Evolutionary conservation across 2,797 vertebrate species (phyloP).

Genomic region (Lutjanus campechanus): DNA sequence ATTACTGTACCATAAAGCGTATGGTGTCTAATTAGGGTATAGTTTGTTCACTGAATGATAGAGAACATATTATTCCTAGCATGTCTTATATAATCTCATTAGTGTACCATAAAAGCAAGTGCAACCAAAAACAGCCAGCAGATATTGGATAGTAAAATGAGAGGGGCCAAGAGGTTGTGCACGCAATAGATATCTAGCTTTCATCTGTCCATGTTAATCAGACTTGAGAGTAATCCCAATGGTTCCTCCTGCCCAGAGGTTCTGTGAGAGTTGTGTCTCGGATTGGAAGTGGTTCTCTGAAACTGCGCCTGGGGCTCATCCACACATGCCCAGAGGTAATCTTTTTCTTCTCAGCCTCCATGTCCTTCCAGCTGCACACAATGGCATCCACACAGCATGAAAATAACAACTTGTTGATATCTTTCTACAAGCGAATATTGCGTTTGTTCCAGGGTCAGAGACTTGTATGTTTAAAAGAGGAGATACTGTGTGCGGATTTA

Average conservation of each 20-base stretch:
- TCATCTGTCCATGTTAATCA: slow-evolving; percentile 64
- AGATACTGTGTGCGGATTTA: background rate
- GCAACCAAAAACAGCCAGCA: slow-evolving; percentile 7
- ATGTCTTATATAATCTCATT: no score
- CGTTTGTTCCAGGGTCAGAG: slow-evolving; percentile 24
- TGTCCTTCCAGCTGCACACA: slow-evolving; percentile 30
- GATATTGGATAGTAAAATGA: slow-evolving; percentile 53
- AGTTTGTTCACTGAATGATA: no score
- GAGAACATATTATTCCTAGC: no score
- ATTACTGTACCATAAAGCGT: no score
- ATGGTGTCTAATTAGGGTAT: no score
- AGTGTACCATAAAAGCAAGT: no score
- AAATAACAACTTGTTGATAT: slow-evolving; percentile 33
- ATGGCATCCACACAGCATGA: slow-evolving; percentile 10
- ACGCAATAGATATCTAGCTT: slow-evolving; percentile 51
- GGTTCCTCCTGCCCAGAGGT: slow-evolving; percentile 41
- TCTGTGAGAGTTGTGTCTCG: slow-evolving; percentile 59
- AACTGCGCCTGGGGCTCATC: slow-evolving; percentile 65
- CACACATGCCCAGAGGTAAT: slow-evolving; percentile 65
- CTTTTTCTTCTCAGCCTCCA: slow-evolving; percentile 32
- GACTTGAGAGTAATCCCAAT: slow-evolving; percentile 54
- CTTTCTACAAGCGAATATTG: slow-evolving; percentile 35
- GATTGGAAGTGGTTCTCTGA: slow-evolving; percentile 66
- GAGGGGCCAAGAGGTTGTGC: slow-evolving; percentile 51
- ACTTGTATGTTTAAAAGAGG: slow-evolving; percentile 26